These are phyloP conservation scores for Hoplias malabaricus DNA, from an alignment of 2,113 vertebrate species.

Conservation along the genomic window DNA sequence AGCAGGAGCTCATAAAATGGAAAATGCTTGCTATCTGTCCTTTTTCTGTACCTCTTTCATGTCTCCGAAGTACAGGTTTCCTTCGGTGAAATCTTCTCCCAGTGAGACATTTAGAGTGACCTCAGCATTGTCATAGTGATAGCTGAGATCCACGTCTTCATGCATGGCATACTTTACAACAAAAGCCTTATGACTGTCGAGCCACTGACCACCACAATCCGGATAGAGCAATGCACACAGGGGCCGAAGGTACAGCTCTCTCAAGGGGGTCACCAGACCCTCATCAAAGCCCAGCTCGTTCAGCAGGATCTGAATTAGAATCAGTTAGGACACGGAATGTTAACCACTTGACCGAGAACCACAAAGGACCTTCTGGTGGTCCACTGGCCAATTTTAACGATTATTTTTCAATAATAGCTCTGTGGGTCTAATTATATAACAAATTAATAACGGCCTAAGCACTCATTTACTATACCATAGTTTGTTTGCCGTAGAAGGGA, in stretches of 20 bases:
- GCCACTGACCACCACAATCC: slow-evolving; percentile 77
- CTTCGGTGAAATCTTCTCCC: slow-evolving; percentile 87
- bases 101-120: slow-evolving; percentile 91
- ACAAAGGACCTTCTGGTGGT: no score
- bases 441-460: no score
- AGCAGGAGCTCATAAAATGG: no score
- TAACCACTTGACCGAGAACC: no score
- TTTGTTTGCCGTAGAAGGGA: no score
- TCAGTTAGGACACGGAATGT: background rate
- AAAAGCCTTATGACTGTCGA: slow-evolving; percentile 94
- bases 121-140: slow-evolving; percentile 93
- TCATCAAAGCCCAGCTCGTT: slow-evolving; percentile 91
- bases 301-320: slow-evolving; percentile 70
- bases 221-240: slow-evolving; percentile 83
- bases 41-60: slow-evolving; percentile 81
- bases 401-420: no score
- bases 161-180: slow-evolving; percentile 86
- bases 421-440: no score
- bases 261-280: slow-evolving; percentile 80
- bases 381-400: no score
- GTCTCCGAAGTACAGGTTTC: slow-evolving; percentile 89
- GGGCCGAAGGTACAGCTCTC: slow-evolving; percentile 83
- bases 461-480: no score
- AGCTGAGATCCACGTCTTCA: slow-evolving; percentile 85
- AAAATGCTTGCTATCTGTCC: no score